These are phyloP conservation scores for Procambarus virginalis DNA, from an alignment of 1,140 invertebrate species.

Conservation along the genomic window DNA sequence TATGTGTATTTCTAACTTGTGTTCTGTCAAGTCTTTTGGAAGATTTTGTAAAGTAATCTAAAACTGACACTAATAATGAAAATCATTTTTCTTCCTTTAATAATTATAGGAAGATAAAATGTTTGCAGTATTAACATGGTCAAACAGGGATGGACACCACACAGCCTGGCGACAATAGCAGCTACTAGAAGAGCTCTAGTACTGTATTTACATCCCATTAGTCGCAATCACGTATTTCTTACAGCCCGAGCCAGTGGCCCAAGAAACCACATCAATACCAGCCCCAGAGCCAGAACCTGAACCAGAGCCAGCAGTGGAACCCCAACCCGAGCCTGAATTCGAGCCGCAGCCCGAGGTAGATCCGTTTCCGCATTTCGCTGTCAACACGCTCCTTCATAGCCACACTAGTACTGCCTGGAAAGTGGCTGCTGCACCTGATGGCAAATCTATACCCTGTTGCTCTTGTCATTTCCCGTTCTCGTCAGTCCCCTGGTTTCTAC, in stretches of 20 bases:
- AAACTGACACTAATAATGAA: not conserved
- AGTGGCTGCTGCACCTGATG: not conserved
- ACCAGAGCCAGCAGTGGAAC: conserved; percentile 23
- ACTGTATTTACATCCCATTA: not conserved
- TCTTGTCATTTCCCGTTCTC: not conserved
- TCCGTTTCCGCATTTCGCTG: conserved; percentile 5
- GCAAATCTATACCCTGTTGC: not conserved
- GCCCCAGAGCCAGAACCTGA: conserved; percentile 18
- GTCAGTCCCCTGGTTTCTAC: not conserved
- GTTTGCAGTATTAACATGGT: not conserved
- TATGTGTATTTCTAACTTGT: not conserved
- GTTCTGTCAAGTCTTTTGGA: conserved; percentile 1
- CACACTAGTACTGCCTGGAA: not conserved
- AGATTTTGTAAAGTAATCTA: not conserved
- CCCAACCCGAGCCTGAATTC: conserved; percentile 1
- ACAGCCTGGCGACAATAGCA: not conserved
- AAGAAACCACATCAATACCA: conserved; percentile 23
- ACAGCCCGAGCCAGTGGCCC: conserved; percentile 49
- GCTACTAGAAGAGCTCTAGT: not conserved
- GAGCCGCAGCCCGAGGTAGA: conserved; percentile 42
- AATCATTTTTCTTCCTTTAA: not conserved
- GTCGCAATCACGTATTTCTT: conserved; percentile 43
- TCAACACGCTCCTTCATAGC: not conserved
- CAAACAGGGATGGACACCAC: not conserved
- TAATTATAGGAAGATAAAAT: not conserved